Evolutionary conservation across 2,888 invertebrate genomes (phyloP).

Genomic region (Ormia ochracea): DNA sequence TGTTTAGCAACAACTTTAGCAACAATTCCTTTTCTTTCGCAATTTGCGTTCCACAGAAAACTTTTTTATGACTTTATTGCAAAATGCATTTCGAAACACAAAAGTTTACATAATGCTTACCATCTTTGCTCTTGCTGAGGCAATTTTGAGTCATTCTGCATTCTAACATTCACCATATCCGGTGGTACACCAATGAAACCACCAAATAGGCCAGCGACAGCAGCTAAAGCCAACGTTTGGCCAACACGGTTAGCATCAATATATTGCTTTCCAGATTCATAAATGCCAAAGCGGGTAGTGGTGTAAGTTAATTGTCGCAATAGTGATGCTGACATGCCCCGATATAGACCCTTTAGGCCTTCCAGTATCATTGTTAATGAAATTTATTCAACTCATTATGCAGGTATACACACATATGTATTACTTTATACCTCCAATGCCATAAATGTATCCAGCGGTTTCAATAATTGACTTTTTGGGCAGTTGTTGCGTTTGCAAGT

Average conservation of each 20-base stretch:
- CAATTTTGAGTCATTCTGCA: conserved; percentile 98
- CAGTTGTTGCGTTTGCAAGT: conserved; percentile 91
- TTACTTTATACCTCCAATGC: conserved; percentile 83
- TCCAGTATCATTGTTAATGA: not conserved
- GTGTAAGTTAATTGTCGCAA: conserved; percentile 96
- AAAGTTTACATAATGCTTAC: conserved; percentile 77
- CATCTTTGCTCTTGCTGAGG: conserved; percentile 89
- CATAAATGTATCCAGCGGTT: conserved; percentile 85
- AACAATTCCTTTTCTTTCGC: too few species aligned
- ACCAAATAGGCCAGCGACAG: conserved; percentile 88
- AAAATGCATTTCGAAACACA: too few species aligned
- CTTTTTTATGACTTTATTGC: too few species aligned
- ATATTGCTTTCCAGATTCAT: conserved; percentile 83
- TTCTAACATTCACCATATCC: conserved; percentile 97
- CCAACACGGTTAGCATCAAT: conserved; percentile 73
- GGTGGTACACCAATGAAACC: conserved; percentile 96
- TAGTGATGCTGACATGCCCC: conserved; percentile 95
- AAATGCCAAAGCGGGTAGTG: conserved; percentile 86
- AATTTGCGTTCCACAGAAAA: too few species aligned
- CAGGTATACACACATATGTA: too few species aligned
- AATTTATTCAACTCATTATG: not conserved
- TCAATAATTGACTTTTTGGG: conserved; percentile 84
- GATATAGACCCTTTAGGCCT: conserved; percentile 90
- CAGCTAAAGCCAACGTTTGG: conserved; percentile 84
- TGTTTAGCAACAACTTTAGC: too few species aligned